These are phyloP conservation scores for Tipula unca DNA, from an alignment of 2,888 invertebrate genomes.

Conservation along the genomic window DNA sequence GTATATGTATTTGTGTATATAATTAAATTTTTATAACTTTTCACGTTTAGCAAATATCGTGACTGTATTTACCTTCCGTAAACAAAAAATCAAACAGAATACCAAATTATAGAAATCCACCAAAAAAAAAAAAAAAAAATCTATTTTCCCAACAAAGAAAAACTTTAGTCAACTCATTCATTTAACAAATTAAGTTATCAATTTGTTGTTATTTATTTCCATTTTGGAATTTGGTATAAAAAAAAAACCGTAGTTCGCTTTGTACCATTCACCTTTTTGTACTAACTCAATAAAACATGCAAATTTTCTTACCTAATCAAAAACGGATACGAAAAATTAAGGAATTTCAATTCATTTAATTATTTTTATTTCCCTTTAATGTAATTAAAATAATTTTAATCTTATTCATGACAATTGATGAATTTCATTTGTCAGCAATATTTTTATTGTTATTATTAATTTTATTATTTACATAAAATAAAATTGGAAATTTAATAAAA, in stretches of 20 bases:
- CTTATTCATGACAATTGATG: neutral
- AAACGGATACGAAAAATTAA: neutral
- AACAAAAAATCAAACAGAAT: neutral
- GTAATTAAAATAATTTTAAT: neutral
- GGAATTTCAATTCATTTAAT: neutral
- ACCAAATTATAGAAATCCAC: neutral
- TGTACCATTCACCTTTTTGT: neutral
- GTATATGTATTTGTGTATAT: neutral
- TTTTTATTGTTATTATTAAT: no score
- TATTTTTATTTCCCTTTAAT: neutral
- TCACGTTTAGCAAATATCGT: neutral
- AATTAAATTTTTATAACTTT: neutral
- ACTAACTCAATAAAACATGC: neutral
- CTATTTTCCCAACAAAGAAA: neutral
- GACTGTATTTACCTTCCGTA: neutral
- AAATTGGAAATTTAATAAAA: no score
- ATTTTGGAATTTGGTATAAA: neutral
- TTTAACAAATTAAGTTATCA: constrained; percentile 14
- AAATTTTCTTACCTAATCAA: neutral
- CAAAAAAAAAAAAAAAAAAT: neutral
- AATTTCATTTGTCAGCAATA: no score
- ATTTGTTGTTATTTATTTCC: neutral
- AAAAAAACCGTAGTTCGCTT: neutral
- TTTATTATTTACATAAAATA: no score
- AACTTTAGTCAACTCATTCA: constrained; percentile 14